These are phyloP conservation scores for Pardalotus punctatus DNA, from an alignment of 2,113 vertebrate genomes.

Conservation along the genomic window DNA sequence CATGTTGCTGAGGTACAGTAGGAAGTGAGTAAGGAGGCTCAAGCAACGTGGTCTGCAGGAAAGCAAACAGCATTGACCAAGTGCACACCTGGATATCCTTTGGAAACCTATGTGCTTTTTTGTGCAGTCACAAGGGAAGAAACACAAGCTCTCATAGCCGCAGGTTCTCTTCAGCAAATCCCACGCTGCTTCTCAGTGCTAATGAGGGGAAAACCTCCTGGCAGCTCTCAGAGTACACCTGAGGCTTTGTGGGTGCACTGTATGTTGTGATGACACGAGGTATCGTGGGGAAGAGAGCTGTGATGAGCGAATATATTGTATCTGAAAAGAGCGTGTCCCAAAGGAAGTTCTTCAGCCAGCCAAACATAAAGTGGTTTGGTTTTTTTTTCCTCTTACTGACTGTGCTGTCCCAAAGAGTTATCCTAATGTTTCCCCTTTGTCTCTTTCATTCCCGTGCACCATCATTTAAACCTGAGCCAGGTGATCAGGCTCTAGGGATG, in stretches of 20 bases:
- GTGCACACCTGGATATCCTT: neutral
- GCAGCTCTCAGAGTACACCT: neutral
- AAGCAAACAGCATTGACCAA: neutral
- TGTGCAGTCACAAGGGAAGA: neutral
- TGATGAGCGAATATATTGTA: fast-evolving
- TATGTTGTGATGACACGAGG: neutral
- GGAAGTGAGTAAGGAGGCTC: neutral
- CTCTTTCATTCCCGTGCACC: neutral
- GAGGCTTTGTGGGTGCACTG: neutral
- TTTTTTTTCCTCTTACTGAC: neutral
- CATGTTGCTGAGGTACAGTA: neutral
- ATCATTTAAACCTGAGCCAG: neutral
- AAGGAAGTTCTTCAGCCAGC: neutral
- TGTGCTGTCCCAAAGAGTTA: neutral
- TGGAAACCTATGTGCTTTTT: neutral
- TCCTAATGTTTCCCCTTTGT: neutral
- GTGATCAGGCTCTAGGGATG: neutral
- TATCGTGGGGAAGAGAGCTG: neutral
- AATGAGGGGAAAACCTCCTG: neutral
- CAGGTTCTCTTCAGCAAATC: neutral
- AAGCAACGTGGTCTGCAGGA: neutral
- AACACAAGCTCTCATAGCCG: neutral
- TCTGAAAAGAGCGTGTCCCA: neutral
- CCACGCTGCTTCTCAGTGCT: neutral
- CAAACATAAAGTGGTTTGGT: neutral